phyloP scores from a whole-genome alignment of 2,113 vertebrate species.

The Rattus rattus region DNA sequence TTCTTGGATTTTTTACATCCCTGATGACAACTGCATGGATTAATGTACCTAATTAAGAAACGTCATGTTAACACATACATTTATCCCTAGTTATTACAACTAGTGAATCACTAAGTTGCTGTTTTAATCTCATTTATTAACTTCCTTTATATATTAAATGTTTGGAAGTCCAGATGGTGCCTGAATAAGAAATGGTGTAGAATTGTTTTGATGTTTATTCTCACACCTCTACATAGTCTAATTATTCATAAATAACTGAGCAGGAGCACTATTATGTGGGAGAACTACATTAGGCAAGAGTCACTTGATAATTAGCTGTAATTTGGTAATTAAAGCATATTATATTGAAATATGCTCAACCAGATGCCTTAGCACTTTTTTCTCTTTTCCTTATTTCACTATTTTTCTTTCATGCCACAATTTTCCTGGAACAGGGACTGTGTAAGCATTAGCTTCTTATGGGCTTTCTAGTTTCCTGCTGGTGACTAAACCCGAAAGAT shows the following conservation, averaged over 20 bases:
- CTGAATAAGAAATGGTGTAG: not conserved
- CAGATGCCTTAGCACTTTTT: not conserved
- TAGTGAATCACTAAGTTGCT: not conserved
- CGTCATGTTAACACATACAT: not conserved
- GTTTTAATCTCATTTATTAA: not conserved
- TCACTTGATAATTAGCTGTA: not conserved
- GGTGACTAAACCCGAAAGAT: not conserved
- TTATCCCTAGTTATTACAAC: not conserved
- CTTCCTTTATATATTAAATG: not conserved
- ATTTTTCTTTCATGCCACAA: not conserved
- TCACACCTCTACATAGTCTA: not conserved
- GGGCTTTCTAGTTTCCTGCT: not conserved
- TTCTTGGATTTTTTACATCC: not conserved
- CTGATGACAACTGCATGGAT: not conserved
- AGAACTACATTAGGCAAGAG: not conserved
- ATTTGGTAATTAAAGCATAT: constrained; percentile 4
- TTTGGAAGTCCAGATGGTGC: not conserved
- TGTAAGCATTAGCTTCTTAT: not conserved
- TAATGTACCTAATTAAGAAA: not conserved
- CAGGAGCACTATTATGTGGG: not conserved
- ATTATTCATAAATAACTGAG: not conserved
- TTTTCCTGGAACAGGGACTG: not conserved
- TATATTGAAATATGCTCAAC: not conserved
- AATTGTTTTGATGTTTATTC: not conserved
- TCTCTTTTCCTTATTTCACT: not conserved